Evolutionary conservation across 1,140 invertebrate genomes (phyloP).

Genomic region (Drosophila sucinea): DNA sequence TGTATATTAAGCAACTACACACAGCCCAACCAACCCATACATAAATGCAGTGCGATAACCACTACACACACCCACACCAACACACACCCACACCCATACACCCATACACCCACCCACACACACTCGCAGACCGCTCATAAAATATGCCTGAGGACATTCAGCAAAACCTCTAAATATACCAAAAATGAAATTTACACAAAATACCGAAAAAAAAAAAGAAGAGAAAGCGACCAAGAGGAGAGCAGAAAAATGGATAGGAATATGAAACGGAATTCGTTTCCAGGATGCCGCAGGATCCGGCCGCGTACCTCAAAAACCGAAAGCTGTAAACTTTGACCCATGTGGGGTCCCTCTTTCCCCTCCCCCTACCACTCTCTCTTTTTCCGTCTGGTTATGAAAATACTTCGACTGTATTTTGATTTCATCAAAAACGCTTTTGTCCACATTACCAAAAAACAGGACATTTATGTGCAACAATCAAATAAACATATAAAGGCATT

Average conservation of each 20-base stretch:
- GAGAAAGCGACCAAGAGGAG: constrained; percentile 12
- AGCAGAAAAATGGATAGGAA: constrained; percentile 11
- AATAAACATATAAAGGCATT: constrained; percentile 18
- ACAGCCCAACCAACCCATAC: constrained; percentile 43
- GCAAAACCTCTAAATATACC: constrained; percentile 75
- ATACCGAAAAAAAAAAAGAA: constrained; percentile 51
- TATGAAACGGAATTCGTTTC: constrained; percentile 55
- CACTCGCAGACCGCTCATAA: constrained; percentile 63
- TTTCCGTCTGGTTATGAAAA: constrained; percentile 59
- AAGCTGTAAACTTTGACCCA: constrained; percentile 68
- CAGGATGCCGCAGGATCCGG: constrained; percentile 67
- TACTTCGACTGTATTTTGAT: constrained; percentile 75
- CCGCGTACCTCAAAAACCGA: constrained; percentile 72
- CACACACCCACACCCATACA: constrained; percentile 26
- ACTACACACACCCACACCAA: constrained; percentile 23
- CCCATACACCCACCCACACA: constrained; percentile 29
- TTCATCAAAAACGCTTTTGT: constrained; percentile 72
- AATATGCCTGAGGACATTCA: constrained; percentile 67
- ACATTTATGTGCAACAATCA: constrained; percentile 60
- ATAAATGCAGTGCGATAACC: constrained; percentile 71
- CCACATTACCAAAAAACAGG: constrained; percentile 64
- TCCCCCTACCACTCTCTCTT: neutral
- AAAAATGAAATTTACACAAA: constrained; percentile 81
- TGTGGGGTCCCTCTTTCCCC: constrained; percentile 9
- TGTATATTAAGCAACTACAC: constrained; percentile 76